phyloP scores from a whole-genome alignment of 2,888 invertebrate genomes.

The Pollenia griseotomentosa region DNA sequence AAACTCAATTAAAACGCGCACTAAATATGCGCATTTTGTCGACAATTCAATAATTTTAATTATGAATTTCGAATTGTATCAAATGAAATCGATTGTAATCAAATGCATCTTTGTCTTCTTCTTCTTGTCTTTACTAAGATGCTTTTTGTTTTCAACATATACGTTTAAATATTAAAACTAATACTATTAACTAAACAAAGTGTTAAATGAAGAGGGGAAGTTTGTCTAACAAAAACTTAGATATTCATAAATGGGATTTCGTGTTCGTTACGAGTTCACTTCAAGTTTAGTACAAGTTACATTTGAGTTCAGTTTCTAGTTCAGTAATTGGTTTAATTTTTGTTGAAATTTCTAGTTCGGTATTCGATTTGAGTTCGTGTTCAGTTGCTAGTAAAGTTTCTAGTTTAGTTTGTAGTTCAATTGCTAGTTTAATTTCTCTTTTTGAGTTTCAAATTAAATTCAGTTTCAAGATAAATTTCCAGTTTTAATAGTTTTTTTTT shows the following conservation, averaged over 20 bases:
- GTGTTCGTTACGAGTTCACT: too few relatives aligned
- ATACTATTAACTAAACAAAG: background rate
- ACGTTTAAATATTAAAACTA: constrained; percentile 37
- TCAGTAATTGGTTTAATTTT: background rate
- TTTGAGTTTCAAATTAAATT: too few relatives aligned
- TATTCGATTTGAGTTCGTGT: background rate
- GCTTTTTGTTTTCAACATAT: constrained; percentile 5
- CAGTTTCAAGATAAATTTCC: too few relatives aligned
- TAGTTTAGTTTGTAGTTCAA: background rate
- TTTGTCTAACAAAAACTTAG: too few relatives aligned
- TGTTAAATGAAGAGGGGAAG: constrained; percentile 26
- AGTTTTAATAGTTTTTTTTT: too few relatives aligned
- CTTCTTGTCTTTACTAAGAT: constrained; percentile 1
- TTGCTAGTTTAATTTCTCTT: background rate
- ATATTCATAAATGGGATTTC: too few relatives aligned
- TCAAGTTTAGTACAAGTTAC: too few relatives aligned
- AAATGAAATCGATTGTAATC: constrained; percentile 70
- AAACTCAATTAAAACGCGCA: constrained; percentile 79
- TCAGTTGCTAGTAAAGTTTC: background rate
- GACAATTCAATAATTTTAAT: constrained; percentile 55
- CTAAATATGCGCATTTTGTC: constrained; percentile 80
- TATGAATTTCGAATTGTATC: constrained; percentile 46
- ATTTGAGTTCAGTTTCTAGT: background rate
- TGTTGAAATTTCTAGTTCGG: background rate
- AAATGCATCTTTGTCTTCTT: constrained; percentile 61